phyloP scores from a whole-genome alignment of 2,797 vertebrate genomes.

The Meda fulgida region DNA sequence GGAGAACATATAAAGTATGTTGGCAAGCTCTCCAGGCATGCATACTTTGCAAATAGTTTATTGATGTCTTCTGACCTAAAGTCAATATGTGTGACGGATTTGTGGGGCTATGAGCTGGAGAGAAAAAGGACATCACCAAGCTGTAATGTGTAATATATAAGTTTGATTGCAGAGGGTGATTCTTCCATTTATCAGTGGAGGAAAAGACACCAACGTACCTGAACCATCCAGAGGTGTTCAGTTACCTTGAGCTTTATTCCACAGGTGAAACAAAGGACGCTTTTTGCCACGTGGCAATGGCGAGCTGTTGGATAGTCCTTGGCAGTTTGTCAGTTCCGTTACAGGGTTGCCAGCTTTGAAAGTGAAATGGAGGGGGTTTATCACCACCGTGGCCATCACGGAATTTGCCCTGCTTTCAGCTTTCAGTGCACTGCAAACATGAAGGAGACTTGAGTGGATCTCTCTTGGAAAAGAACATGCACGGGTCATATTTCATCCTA shows the following conservation, averaged over 20 bases:
- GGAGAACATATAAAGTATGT: conserved; percentile 26
- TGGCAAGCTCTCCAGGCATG: neutral
- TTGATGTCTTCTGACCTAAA: conserved; percentile 24
- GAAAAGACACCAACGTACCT: neutral
- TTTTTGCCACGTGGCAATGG: conserved; percentile 41
- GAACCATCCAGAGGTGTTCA: neutral
- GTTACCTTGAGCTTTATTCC: conserved; percentile 19
- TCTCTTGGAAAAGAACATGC: neutral
- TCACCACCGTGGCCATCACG: conserved; percentile 1
- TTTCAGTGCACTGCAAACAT: neutral
- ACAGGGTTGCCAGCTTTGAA: conserved; percentile 39
- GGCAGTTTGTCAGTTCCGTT: conserved; percentile 44
- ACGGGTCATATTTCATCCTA: conserved; percentile 12
- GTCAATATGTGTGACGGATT: conserved; percentile 37
- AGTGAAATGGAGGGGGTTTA: conserved; percentile 32
- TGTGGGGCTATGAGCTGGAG: neutral
- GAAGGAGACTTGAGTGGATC: neutral
- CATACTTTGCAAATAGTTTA: conserved; percentile 40
- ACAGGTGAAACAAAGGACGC: conserved; percentile 43
- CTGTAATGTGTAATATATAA: conserved; percentile 7
- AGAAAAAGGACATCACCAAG: neutral
- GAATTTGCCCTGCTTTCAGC: neutral
- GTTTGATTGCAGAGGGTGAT: neutral
- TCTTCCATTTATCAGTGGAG: neutral
- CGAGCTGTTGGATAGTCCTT: conserved; percentile 17